Evolutionary conservation across 2,888 invertebrate genomes (phyloP), one percentile per base, ranked within the genome.

Genomic region (Ypsolopha scabrella): DNA sequence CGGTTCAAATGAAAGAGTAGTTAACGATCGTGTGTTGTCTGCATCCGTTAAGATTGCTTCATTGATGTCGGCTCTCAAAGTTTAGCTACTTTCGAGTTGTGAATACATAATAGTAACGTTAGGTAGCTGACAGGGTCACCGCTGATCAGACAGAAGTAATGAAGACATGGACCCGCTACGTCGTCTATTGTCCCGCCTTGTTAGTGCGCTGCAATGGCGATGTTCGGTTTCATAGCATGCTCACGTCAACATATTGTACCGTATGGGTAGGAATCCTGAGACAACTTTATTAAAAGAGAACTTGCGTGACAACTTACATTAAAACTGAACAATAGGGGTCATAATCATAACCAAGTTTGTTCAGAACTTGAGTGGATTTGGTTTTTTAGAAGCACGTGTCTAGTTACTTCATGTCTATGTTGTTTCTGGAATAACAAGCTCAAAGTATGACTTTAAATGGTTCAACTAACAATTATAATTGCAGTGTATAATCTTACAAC

Each of bases 181-280:
- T 61, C 60, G 64, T 62, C 62, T 64, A 62, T 68, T 69, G 69
- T 65, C 66, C 67, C 59, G 59, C 70, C 70, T 74, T 70, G 73
- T 77, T 76, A 75, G 70, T 62, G 63, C 24, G 24, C 24, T 24
- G 24, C 24, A 24, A 24, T 70, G 60, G 71, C 74, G 58, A 60
- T 67, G 60, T 60, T 60, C 60, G 58, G 58, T 62, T 56, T 57
- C 55, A 57, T 58, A n/a, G 10, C 39, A 54, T 60, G 63, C 57
- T 56, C 54, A 51, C 51, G 53, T 52, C 54, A 54, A 46, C 39
- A 6, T 6, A 33, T 7, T 9, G 14, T 46, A 7, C 43, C 39
- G 14, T 53, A 33, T 49, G 33, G 7, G 24, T 24, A 24, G 24
- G 24, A 24, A 3, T 2, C 24, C 4, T 24, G 4, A 24, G 4